These are phyloP conservation scores for Sinohyriopsis cumingii DNA, from an alignment of 2,888 invertebrate species.

Conservation along the genomic window DNA sequence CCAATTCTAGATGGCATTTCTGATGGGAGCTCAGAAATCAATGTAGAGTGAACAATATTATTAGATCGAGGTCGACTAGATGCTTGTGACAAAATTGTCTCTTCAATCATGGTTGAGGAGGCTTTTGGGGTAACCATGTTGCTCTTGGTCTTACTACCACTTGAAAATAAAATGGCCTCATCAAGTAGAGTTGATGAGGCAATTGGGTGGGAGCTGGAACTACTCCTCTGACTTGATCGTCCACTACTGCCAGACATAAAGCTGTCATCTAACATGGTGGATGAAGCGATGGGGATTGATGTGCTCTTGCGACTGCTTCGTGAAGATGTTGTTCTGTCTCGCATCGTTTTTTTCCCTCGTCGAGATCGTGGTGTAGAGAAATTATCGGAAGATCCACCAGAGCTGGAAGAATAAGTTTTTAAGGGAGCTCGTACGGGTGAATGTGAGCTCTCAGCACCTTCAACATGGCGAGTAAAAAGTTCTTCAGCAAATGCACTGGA, in stretches of 20 bases:
- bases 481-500: conserved; percentile 35
- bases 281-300: conserved; percentile 55
- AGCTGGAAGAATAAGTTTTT: conserved; percentile 27
- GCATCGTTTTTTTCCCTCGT: conserved; percentile 24
- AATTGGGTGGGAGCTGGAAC: conserved; percentile 46
- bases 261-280: conserved; percentile 54
- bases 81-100: conserved; percentile 36
- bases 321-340: conserved; percentile 34
- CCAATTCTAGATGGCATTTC: conserved; percentile 15
- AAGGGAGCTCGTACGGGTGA: conserved; percentile 27
- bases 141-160: conserved; percentile 32
- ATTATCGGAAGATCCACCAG: conserved; percentile 38
- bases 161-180: conserved; percentile 48
- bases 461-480: conserved; percentile 46
- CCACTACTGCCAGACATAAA: conserved; percentile 45
- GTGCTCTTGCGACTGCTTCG: conserved; percentile 38
- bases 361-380: conserved; percentile 32
- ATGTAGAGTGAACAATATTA: conserved; percentile 34
- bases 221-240: conserved; percentile 37
- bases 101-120: conserved; percentile 37
- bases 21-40: conserved; percentile 24
- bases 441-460: conserved; percentile 45
- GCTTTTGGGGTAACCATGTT: conserved; percentile 31
- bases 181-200: conserved; percentile 59
- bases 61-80: conserved; percentile 30